A percentile compares a stretch with the other conserved stretches of the same genome.
phyloP scores from a whole-genome alignment of 2,888 invertebrate genomes.

The Lasioglossum marginatum region DNA sequence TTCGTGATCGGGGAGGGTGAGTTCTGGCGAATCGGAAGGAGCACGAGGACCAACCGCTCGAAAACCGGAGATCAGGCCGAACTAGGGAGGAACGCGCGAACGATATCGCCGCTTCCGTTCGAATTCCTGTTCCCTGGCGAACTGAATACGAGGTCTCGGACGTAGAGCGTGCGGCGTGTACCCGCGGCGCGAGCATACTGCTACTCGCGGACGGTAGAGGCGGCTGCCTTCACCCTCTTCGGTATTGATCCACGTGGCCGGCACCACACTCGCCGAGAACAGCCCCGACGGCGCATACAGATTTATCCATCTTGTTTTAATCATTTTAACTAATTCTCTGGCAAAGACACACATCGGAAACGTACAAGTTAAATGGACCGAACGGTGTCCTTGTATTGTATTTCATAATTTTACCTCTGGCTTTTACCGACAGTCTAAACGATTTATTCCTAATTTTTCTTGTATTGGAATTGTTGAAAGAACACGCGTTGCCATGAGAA shows the following conservation, averaged over 20 bases:
- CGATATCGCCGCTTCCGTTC: slow-evolving; percentile 21
- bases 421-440: too few species aligned
- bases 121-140: slow-evolving; percentile 15
- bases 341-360: not conserved
- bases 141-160: slow-evolving; percentile 36
- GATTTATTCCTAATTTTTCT: not conserved
- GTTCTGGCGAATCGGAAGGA: not conserved
- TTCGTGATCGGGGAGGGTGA: not conserved
- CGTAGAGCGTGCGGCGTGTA: slow-evolving; percentile 75
- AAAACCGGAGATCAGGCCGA: not conserved
- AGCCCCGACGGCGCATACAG: slow-evolving; percentile 23
- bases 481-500: not conserved
- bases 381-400: too few species aligned
- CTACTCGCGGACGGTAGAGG: slow-evolving; percentile 70
- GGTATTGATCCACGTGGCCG: slow-evolving; percentile 79
- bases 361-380: too few species aligned
- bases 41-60: not conserved
- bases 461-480: not conserved
- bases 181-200: slow-evolving; percentile 80
- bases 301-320: slow-evolving; percentile 1
- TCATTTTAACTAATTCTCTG: not conserved
- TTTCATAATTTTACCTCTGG: not conserved
- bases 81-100: slow-evolving; percentile 4
- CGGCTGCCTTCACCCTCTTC: slow-evolving; percentile 71
- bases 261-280: slow-evolving; percentile 43